Percentiles rank a stretch among this genome's conserved stretches.
Evolutionary conservation across 2,113 vertebrate species (phyloP).

Genomic region (Myrmecobius fasciatus): DNA sequence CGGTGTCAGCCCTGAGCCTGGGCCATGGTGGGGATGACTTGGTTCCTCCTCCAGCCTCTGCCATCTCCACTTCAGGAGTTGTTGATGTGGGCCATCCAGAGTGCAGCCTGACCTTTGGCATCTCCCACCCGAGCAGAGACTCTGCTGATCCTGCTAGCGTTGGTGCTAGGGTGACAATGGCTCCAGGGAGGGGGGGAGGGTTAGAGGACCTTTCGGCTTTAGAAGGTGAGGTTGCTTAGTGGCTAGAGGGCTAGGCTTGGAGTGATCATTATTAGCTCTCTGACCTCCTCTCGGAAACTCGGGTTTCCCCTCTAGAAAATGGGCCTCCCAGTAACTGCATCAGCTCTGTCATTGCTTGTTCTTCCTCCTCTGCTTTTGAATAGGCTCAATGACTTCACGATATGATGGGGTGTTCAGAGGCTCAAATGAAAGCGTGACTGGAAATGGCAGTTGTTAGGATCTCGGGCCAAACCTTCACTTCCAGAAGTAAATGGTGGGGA

Average conservation of each 20-base stretch:
- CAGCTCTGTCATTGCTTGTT: neutral
- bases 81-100: too few relatives aligned
- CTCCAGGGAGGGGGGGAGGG: slow-evolving; percentile 3
- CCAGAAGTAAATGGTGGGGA: neutral
- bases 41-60: too few relatives aligned
- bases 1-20: neutral
- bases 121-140: neutral
- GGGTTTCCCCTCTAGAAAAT: neutral
- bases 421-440: neutral
- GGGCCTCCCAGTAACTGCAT: neutral
- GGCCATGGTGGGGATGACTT: too few relatives aligned
- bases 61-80: neutral
- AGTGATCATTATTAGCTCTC: neutral
- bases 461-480: neutral
- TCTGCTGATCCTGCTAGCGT: neutral
- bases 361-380: too few relatives aligned
- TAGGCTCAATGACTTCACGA: too few relatives aligned
- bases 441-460: neutral
- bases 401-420: neutral
- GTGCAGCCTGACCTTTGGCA: neutral
- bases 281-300: neutral
- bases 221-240: neutral
- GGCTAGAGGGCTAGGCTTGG: neutral
- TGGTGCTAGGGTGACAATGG: neutral
- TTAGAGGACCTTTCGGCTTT: neutral